Evolutionary conservation across 2,888 invertebrate genomes (phyloP), one percentile per base, ranked within the genome.

Genomic region (Meliscaeva auricollis): DNA sequence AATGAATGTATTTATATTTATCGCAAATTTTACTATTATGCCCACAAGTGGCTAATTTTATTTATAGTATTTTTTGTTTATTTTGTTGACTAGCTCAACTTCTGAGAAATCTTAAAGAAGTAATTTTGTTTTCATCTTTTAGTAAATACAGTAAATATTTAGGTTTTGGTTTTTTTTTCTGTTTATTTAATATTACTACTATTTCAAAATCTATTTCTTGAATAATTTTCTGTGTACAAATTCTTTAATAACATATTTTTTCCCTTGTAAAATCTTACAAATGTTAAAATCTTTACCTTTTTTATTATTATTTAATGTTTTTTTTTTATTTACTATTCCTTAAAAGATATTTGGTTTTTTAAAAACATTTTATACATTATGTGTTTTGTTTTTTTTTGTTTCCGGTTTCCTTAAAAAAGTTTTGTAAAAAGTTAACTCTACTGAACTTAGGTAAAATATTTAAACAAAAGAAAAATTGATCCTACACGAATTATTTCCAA

Each of bases 231-330:
- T 85, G 76, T 83, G 79, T 87, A 87, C 79, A 87, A 84, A 87
- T 79, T 83, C 38, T 58, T 87, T 87, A 81, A 80, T 87, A 77
- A 84, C 87, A 74, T 82, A 69, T 85, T 80, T 85, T 80, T 66
- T 87, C 83, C 87, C 74, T 87, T 83, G 79, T 83, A 87, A 82
- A 82, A 82, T 79, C 87, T 87, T 82, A 82, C 77, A 87, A 87
- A 83, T 87, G 78, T 79, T 87, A 79, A 80, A 76, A 70, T 87
- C 69, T 75, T 54, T 77, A 70, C 82, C 54, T 82, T 73, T 32
- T 48, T 78, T 50, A 50, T 77, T 56, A 35, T 30, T 41, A 17
- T 72, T 74, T n/a, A n/a, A 66, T 66, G 32, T 64, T 38, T 62
- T 35, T 17, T 54, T 69, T 70, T 69, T 73, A 44, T 80, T 73